Conservation (phyloP, 1,140 invertebrate genomes). For the Homarus americanus region DNA sequence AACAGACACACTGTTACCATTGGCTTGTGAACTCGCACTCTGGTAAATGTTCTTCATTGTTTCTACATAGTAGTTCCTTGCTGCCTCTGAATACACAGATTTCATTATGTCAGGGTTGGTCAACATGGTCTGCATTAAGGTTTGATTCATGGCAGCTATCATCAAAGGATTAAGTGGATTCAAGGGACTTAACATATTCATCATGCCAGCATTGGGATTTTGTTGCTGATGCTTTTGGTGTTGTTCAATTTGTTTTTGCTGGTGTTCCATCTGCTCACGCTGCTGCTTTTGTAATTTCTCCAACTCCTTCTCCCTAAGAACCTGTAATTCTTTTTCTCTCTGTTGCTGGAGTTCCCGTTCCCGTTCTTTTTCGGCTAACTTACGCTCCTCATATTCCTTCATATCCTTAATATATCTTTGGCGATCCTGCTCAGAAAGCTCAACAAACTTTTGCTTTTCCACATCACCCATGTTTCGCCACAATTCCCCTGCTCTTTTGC, state of each 20-base stretch:
- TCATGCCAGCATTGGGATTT: slow-evolving; percentile 58
- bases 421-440: slow-evolving; percentile 74
- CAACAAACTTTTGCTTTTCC: slow-evolving; percentile 74
- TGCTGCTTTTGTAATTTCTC: slow-evolving; percentile 75
- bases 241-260: slow-evolving; percentile 75
- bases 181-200: slow-evolving; percentile 74
- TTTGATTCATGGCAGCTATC: slow-evolving; percentile 74
- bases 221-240: slow-evolving; percentile 73
- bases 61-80: slow-evolving; percentile 73
- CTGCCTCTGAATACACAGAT: slow-evolving; percentile 74
- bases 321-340: slow-evolving; percentile 74
- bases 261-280: slow-evolving; percentile 73
- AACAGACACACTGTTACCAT: slow-evolving; percentile 69
- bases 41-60: slow-evolving; percentile 75
- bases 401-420: slow-evolving; percentile 75
- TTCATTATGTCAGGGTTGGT: slow-evolving; percentile 75
- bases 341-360: slow-evolving; percentile 74
- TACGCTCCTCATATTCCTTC: slow-evolving; percentile 75
- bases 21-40: slow-evolving; percentile 60
- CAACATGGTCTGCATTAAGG: slow-evolving; percentile 75
- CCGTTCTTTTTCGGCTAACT: slow-evolving; percentile 74
- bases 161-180: slow-evolving; percentile 73
- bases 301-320: slow-evolving; percentile 74
- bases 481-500: slow-evolving; percentile 74
- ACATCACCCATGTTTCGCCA: slow-evolving; percentile 75